Evolutionary conservation across 2,797 vertebrate genomes (phyloP), one percentile per base, ranked within the genome.

Genomic region (Perodicticus potto): DNA sequence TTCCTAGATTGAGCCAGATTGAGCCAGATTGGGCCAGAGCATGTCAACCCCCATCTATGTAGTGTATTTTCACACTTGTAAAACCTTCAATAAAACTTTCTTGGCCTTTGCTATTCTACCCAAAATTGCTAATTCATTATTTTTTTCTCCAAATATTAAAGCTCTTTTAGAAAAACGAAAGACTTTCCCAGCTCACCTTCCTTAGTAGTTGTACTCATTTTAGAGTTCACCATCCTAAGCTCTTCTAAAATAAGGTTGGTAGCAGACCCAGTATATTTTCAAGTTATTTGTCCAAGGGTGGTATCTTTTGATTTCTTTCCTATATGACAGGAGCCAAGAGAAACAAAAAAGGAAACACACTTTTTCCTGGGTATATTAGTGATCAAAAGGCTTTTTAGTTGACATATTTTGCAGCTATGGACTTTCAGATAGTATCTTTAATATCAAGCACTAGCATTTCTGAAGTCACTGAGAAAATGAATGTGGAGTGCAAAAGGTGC

Each of bases 291-390:
- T 49, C 29, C 43, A 63, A 4, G 12, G 61, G 14, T 84, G 45
- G 40, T 40, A 77, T 78, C 37, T 86, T 76, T 45, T n/a, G 0
- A 53, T 53, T 84, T 89, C 45, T 86, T 91, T 89, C 70, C 29
- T 59, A 25, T 61, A 45, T 94, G 59, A 93, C n/a, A 93, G 78
- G 82, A 92, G 74, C 61, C 20, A 82, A 77, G 53, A 94, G 37
- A n/a, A 84, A 92, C n/a, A 76, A 77, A 91, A 83, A 13, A 72
- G 12, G 25, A 78, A 77, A 93, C 2, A 49, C 14, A 61, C 45
- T 3, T 69, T 95, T 49, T 80, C 10, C 59, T 25, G 2, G 25
- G 7, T 86, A 55, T 49, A n/a, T 65, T 43, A 82, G 27, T 69
- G 13, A 92, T 83, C 43, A 57, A 73, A 89, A 27, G 32, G 27